phyloP scores from a whole-genome alignment of 2,113 vertebrate genomes.

The Hyperoodon ampullatus region DNA sequence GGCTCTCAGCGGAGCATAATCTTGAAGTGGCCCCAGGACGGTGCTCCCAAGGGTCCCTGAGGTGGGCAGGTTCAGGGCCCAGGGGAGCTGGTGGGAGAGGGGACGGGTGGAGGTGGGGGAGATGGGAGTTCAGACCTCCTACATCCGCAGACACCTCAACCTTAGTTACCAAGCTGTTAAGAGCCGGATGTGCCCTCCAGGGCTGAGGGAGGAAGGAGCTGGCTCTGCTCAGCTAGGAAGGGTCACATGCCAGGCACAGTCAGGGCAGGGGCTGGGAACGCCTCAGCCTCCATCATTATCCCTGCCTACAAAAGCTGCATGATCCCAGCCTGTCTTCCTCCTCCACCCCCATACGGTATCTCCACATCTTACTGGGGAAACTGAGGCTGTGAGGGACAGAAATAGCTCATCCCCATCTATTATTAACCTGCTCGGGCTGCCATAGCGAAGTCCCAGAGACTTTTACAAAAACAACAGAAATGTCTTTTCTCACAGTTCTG shows the following conservation, averaged over 20 bases:
- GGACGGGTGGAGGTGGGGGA: neutral
- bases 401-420: neutral
- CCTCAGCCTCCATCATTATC: neutral
- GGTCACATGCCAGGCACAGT: neutral
- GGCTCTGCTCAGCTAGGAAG: neutral
- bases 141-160: neutral
- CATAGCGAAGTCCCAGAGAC: neutral
- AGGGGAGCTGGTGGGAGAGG: neutral
- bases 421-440: neutral
- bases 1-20: neutral
- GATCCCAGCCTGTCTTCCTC: neutral
- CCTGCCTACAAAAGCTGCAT: neutral
- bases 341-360: rapidly evolving
- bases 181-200: neutral
- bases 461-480: neutral
- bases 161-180: neutral
- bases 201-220: neutral
- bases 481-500: neutral
- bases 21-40: neutral
- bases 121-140: neutral
- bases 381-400: neutral
- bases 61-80: neutral
- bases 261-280: too few species aligned
- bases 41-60: neutral
- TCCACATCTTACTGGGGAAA: neutral